These are phyloP conservation scores for Operophtera brumata DNA, from an alignment of 2,888 invertebrate species.

Conservation along the genomic window DNA sequence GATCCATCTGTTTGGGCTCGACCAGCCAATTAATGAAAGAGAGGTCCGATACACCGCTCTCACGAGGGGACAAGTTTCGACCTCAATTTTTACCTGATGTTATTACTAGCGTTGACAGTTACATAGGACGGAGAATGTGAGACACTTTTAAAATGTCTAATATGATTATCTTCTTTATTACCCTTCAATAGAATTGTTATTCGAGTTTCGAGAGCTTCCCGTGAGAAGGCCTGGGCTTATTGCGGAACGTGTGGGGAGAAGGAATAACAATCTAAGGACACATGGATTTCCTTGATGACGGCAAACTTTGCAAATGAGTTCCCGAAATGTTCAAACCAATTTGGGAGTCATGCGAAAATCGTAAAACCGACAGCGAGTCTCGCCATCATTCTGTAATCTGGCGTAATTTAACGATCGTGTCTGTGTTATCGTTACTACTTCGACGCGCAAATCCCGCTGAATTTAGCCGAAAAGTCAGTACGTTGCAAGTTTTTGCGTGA, in stretches of 20 bases:
- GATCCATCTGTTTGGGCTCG: slow-evolving; percentile 58
- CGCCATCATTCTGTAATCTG: slow-evolving; percentile 53
- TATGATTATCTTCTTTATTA: slow-evolving; percentile 30
- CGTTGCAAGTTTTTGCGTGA: slow-evolving; percentile 56
- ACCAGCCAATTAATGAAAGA: slow-evolving; percentile 69
- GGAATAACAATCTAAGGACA: slow-evolving; percentile 47
- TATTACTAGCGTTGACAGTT: slow-evolving; percentile 70
- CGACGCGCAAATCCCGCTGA: slow-evolving; percentile 62
- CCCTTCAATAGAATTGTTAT: slow-evolving; percentile 20
- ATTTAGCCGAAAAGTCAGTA: slow-evolving; percentile 61
- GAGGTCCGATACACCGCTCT: slow-evolving; percentile 60
- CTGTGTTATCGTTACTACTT: slow-evolving; percentile 63
- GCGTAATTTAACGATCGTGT: slow-evolving; percentile 66
- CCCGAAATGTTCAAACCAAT: slow-evolving; percentile 59
- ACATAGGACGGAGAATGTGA: slow-evolving; percentile 60
- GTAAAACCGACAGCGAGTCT: slow-evolving; percentile 56
- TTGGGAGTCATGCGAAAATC: slow-evolving; percentile 68
- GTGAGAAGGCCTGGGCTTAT: slow-evolving; percentile 11
- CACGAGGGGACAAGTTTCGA: slow-evolving; percentile 60
- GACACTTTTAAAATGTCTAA: slow-evolving; percentile 57
- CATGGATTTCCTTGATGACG: slow-evolving; percentile 59
- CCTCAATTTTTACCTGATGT: slow-evolving; percentile 76
- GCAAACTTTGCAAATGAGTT: slow-evolving; percentile 68
- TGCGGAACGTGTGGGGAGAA: slow-evolving; percentile 19
- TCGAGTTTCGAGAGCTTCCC: slow-evolving; percentile 22